Evolutionary conservation across 1,140 invertebrate species (phyloP).

Genomic region (Lepidotrigona ventralis): DNA sequence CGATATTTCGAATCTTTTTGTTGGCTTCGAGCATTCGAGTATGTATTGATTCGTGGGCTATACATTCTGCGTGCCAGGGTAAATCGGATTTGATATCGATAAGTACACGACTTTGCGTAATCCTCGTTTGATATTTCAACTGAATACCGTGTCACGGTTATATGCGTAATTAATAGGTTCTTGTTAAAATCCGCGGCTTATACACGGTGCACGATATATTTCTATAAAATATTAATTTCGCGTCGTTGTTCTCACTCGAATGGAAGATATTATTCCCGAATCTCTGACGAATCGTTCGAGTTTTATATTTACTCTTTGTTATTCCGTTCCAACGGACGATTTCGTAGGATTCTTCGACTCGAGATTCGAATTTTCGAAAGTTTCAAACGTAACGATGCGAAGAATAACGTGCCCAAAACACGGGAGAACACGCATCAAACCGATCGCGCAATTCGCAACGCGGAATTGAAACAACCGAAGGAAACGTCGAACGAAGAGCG

Average conservation of each 20-base stretch:
- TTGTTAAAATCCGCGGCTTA: neutral
- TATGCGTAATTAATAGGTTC: conserved; percentile 6
- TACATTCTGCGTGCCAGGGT: neutral
- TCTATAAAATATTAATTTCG: neutral
- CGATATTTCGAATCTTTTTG: neutral
- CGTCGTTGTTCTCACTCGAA: neutral
- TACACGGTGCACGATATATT: neutral
- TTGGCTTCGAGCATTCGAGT: neutral
- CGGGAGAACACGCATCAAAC: neutral
- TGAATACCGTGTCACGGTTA: neutral
- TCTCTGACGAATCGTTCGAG: no score
- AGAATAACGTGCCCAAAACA: no score
- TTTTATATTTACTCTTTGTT: neutral
- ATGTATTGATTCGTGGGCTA: neutral
- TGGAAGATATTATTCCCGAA: neutral
- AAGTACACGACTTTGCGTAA: conserved; percentile 21
- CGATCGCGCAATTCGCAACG: neutral
- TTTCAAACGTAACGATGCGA: neutral
- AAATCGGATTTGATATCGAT: conserved; percentile 42
- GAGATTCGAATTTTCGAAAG: neutral
- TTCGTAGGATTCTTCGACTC: neutral
- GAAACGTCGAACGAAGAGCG: neutral
- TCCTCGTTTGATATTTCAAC: conserved; percentile 38
- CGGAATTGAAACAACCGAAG: neutral
- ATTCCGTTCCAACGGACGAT: neutral